Base-by-base conservation (phyloP, 2,797 vertebrate species). In the Lacerta viridis region DNA sequence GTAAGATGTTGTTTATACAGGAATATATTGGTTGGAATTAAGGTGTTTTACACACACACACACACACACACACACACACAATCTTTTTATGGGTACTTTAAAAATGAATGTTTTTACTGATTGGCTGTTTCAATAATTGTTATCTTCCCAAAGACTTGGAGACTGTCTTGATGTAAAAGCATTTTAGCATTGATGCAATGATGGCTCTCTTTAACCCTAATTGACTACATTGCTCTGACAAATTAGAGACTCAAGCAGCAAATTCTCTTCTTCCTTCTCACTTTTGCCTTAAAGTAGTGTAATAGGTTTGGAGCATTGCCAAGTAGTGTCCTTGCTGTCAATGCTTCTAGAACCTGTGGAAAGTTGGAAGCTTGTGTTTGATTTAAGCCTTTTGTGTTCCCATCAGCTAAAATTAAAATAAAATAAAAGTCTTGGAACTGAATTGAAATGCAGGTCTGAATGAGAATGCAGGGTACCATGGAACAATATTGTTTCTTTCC, bases 291-390 rank as follows among this genome's bases (percentile, higher is more conserved):
- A 77, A 46, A 41, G 33, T 41, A 27, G n/a, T 59, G 25, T 79
- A 78, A 66, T 76, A 33, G 79, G 29, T n/a, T 83, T 72, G 74
- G 46, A 85, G 50, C 3, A 27, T 25, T 27, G 43, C 76, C 68
- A 89, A 80, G 39, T 72, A 59, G 50, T 88, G 82, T 20, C 50
- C 64, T 50, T 61, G 46, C 75, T 83, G 74, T 15, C 46, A 83
- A 0, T 79, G 80, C 68, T 79, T 84, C 39, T 71, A 23, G 50
- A 71, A 64, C 29, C 59, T 36, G 77, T 29, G 27, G 39, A 41
- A 43, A 33, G 41, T 43, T 78, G 50, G 83, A 83, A 61, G 50
- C 33, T 72, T 79, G 66, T 20, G 5, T 46, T 50, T 68, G 41
- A 59, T 84, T 41, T 61, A 84, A 69, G 64, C 66, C 46, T 74